These are phyloP conservation scores for Nematopogon swammerdamellus DNA, from an alignment of 2,888 invertebrate genomes.

Conservation along the genomic window DNA sequence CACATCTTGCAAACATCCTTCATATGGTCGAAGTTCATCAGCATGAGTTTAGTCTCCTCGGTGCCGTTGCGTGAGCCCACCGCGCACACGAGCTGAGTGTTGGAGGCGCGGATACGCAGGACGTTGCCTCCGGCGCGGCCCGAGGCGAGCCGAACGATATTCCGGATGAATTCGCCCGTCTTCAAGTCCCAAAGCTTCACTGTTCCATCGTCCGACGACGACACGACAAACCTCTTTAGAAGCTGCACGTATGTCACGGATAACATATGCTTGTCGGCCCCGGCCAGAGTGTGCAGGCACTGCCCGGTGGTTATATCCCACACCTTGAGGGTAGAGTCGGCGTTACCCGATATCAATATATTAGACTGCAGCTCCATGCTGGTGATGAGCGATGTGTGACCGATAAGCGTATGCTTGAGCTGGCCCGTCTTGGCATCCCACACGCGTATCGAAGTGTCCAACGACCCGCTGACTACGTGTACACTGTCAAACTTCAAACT, in stretches of 20 bases:
- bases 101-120: slow-evolving; percentile 75
- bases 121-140: slow-evolving; percentile 91
- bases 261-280: slow-evolving; percentile 84
- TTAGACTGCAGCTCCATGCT: slow-evolving; percentile 86
- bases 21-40: neutral
- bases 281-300: slow-evolving; percentile 86
- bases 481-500: slow-evolving; percentile 87
- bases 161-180: slow-evolving; percentile 84
- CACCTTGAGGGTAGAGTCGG: slow-evolving; percentile 93
- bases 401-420: slow-evolving; percentile 81
- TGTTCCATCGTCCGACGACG: slow-evolving; percentile 91
- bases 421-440: slow-evolving; percentile 84
- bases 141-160: slow-evolving; percentile 80
- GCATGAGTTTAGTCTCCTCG: neutral
- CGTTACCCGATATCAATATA: slow-evolving; percentile 89
- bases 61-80: neutral
- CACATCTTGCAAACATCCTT: neutral
- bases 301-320: slow-evolving; percentile 92
- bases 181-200: slow-evolving; percentile 92
- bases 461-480: slow-evolving; percentile 86
- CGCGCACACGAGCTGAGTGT: neutral
- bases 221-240: slow-evolving; percentile 86
- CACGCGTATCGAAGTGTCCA: slow-evolving; percentile 87
- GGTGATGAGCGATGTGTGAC: slow-evolving; percentile 89
- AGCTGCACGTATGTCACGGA: slow-evolving; percentile 92